phyloP scores from a whole-genome alignment of 2,888 invertebrate genomes.

The Drosophila fungiperda region DNA sequence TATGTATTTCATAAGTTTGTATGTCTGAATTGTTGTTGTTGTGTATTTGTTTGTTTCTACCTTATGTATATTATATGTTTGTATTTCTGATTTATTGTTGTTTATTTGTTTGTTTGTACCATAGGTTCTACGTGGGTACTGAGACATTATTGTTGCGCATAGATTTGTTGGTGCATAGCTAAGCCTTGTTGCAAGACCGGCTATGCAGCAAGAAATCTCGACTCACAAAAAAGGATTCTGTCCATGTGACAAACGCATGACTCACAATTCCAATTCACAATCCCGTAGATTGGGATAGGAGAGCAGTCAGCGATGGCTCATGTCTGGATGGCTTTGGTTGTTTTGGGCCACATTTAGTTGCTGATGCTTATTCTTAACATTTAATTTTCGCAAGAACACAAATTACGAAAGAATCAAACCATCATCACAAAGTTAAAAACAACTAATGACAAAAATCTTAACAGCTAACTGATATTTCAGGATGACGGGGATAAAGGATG shows the following conservation, averaged over 20 bases:
- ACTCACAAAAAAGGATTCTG: slow-evolving; percentile 3
- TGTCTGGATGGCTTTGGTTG: slow-evolving; percentile 5
- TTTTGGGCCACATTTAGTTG: slow-evolving; percentile 9
- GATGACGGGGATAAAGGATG: not conserved
- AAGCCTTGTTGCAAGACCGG: not conserved
- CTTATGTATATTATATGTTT: slow-evolving; percentile 30
- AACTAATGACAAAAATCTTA: slow-evolving; percentile 47
- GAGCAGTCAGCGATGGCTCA: slow-evolving; percentile 20
- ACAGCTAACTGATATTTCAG: slow-evolving; percentile 1
- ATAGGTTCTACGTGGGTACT: slow-evolving; percentile 23
- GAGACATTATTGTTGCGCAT: slow-evolving; percentile 10
- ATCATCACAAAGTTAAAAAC: slow-evolving; percentile 35
- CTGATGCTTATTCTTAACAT: slow-evolving; percentile 43
- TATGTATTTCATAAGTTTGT: slow-evolving; percentile 24
- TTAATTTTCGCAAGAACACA: slow-evolving; percentile 59
- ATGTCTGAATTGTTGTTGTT: slow-evolving; percentile 11
- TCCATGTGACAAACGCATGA: slow-evolving; percentile 5
- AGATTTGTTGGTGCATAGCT: slow-evolving; percentile 51
- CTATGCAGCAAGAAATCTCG: slow-evolving; percentile 48
- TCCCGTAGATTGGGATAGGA: slow-evolving; percentile 3
- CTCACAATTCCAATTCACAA: slow-evolving; percentile 17
- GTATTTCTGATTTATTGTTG: slow-evolving; percentile 5
- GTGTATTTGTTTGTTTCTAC: not conserved
- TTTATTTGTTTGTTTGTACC: slow-evolving; percentile 20
- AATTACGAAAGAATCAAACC: slow-evolving; percentile 57